A percentile compares a stretch with the other conserved stretches of the same genome.
These are phyloP conservation scores for Lipophrys pholis DNA, from an alignment of 2,113 vertebrate species.

Conservation along the genomic window DNA sequence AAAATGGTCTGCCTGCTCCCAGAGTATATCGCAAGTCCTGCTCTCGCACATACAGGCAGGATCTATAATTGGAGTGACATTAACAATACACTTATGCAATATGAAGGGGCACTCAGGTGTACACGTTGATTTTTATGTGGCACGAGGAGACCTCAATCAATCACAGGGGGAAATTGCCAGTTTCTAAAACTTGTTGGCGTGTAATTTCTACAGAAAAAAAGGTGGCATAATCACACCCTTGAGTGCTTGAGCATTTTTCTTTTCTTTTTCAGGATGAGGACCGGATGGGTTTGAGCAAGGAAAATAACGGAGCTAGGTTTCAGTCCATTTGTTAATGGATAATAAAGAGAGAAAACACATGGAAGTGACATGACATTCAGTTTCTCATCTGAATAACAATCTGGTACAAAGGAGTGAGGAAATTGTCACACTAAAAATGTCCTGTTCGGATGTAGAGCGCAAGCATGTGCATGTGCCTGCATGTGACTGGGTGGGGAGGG, in stretches of 20 bases:
- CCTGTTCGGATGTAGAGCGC: background rate
- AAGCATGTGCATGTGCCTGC: constrained; percentile 35
- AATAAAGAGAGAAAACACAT: background rate
- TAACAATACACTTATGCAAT: constrained; percentile 64
- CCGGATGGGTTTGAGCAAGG: background rate
- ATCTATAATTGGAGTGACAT: constrained; percentile 67
- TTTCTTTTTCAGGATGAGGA: constrained; percentile 4
- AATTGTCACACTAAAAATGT: background rate
- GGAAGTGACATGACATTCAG: background rate
- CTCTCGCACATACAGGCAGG: constrained; percentile 51
- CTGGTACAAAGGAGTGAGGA: background rate
- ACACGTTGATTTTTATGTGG: constrained; percentile 61
- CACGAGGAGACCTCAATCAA: constrained; percentile 67
- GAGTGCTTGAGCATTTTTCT: constrained; percentile 31
- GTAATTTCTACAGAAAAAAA: constrained; percentile 64
- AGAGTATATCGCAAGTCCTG: constrained; percentile 36
- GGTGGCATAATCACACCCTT: constrained; percentile 57
- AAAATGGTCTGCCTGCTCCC: constrained; percentile 34
- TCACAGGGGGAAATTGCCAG: constrained; percentile 53
- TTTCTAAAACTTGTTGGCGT: constrained; percentile 63
- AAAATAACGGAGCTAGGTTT: constrained; percentile 8
- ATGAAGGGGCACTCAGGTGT: constrained; percentile 60
- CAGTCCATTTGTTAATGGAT: constrained; percentile 8
- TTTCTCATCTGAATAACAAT: background rate
- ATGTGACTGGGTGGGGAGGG: constrained; percentile 45